Evolutionary conservation across 2,888 invertebrate species (phyloP).

Genomic region (Ophion costatus): DNA sequence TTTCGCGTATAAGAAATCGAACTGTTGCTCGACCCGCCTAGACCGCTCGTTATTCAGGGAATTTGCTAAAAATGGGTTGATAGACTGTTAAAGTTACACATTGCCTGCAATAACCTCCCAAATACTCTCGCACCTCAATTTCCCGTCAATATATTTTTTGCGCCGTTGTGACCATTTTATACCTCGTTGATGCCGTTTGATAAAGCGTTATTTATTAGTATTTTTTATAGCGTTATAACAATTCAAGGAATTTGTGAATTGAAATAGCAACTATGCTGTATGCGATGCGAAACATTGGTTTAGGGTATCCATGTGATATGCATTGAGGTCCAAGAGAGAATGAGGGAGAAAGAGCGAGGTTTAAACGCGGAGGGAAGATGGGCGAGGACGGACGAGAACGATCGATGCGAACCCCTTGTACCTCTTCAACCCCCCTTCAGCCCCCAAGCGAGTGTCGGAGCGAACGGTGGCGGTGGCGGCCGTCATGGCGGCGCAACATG

Average conservation of each 20-base stretch:
- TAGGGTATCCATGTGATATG: constrained; percentile 22
- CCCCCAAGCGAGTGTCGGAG: constrained; percentile 73
- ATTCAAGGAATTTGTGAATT: constrained; percentile 26
- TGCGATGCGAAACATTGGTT: constrained; percentile 24
- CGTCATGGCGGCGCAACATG: constrained; percentile 86
- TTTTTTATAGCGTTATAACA: constrained; percentile 3
- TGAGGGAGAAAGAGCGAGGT: constrained; percentile 65
- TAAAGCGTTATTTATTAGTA: neutral
- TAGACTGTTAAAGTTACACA: neutral
- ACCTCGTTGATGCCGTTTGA: neutral
- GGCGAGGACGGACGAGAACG: constrained; percentile 81
- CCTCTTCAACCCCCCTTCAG: constrained; percentile 74
- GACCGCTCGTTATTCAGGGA: constrained; percentile 11
- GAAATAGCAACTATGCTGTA: constrained; percentile 32
- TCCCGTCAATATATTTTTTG: neutral
- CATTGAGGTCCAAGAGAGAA: constrained; percentile 53
- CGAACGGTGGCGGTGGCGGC: constrained; percentile 79
- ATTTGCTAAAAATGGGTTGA: constrained; percentile 26
- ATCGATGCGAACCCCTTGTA: constrained; percentile 85
- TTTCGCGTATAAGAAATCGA: constrained; percentile 55
- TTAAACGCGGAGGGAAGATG: constrained; percentile 70
- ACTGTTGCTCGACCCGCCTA: constrained; percentile 2
- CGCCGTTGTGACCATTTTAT: neutral
- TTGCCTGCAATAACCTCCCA: neutral
- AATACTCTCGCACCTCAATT: neutral